Evolutionary conservation across 1,140 invertebrate species (phyloP).

Genomic region (Oryzaephilus surinamensis): DNA sequence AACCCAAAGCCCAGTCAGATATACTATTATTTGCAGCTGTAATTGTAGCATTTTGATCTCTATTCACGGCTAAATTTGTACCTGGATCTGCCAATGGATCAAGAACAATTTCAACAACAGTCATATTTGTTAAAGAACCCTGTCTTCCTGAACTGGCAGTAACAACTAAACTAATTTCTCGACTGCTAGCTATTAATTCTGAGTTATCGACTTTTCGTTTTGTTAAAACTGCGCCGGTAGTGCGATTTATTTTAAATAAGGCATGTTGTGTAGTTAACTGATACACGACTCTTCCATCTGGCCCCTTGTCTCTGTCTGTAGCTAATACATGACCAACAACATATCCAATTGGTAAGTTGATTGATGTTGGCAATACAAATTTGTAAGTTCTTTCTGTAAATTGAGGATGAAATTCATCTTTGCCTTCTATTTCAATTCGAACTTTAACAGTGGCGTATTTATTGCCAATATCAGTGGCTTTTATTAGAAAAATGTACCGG

Average conservation of each 20-base stretch:
- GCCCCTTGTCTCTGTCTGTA: slow-evolving; percentile 80
- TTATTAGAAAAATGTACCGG: slow-evolving; percentile 72
- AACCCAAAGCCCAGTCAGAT: slow-evolving; percentile 77
- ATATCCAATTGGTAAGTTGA: slow-evolving; percentile 57
- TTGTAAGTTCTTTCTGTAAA: slow-evolving; percentile 81
- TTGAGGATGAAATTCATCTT: slow-evolving; percentile 86
- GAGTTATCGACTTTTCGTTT: slow-evolving; percentile 62
- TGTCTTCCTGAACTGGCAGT: slow-evolving; percentile 79
- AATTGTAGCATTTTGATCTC: slow-evolving; percentile 35
- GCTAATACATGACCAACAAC: slow-evolving; percentile 80
- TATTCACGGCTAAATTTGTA: slow-evolving; percentile 44
- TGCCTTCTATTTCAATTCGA: slow-evolving; percentile 75
- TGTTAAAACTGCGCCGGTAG: slow-evolving; percentile 75
- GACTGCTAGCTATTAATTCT: slow-evolving; percentile 47
- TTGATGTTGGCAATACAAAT: slow-evolving; percentile 62
- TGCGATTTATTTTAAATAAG: slow-evolving; percentile 85
- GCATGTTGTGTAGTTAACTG: slow-evolving; percentile 70
- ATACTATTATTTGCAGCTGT: slow-evolving; percentile 54
- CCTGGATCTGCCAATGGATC: slow-evolving; percentile 54
- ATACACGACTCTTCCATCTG: slow-evolving; percentile 85
- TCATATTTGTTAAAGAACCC: slow-evolving; percentile 73
- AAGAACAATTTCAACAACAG: slow-evolving; percentile 72
- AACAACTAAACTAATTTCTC: slow-evolving; percentile 67
- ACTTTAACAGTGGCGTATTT: slow-evolving; percentile 65
- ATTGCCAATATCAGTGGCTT: slow-evolving; percentile 75